A percentile compares a stretch with the other conserved stretches of the same genome.
These are phyloP conservation scores for Solea solea DNA, from an alignment of 2,113 vertebrate species.

Conservation along the genomic window DNA sequence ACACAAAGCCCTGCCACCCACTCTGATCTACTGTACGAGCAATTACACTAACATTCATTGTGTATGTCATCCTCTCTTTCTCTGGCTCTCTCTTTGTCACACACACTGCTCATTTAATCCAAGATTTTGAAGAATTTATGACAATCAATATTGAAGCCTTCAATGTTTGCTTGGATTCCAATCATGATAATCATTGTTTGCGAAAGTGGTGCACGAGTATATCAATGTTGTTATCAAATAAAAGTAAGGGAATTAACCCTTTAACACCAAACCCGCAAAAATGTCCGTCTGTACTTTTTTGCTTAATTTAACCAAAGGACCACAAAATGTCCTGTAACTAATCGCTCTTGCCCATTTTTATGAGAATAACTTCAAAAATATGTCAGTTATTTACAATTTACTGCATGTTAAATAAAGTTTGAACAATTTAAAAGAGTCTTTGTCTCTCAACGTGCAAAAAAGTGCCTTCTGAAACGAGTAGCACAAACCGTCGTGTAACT, in stretches of 20 bases:
- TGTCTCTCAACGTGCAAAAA: too few species aligned
- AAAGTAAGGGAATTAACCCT: conserved; percentile 3
- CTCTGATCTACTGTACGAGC: not conserved
- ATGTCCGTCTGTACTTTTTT: too few species aligned
- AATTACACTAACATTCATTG: conserved; percentile 14
- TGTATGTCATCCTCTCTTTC: not conserved
- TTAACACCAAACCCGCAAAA: too few species aligned
- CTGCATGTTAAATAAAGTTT: too few species aligned
- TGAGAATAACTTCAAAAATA: too few species aligned
- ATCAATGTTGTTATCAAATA: conserved; percentile 12
- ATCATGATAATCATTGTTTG: conserved; percentile 2
- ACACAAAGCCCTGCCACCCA: not conserved
- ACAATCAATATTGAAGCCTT: not conserved
- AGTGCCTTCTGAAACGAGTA: too few species aligned
- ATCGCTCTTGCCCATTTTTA: too few species aligned
- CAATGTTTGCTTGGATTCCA: not conserved
- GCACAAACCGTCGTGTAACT: too few species aligned
- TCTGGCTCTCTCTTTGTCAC: not conserved
- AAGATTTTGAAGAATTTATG: not conserved
- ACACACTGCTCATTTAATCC: not conserved
- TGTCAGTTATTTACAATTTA: too few species aligned
- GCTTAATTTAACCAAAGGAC: too few species aligned
- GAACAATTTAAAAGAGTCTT: too few species aligned
- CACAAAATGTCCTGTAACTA: too few species aligned
- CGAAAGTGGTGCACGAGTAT: not conserved